phyloP scores from a whole-genome alignment of 1,140 invertebrate species.

The Arion vulgaris region DNA sequence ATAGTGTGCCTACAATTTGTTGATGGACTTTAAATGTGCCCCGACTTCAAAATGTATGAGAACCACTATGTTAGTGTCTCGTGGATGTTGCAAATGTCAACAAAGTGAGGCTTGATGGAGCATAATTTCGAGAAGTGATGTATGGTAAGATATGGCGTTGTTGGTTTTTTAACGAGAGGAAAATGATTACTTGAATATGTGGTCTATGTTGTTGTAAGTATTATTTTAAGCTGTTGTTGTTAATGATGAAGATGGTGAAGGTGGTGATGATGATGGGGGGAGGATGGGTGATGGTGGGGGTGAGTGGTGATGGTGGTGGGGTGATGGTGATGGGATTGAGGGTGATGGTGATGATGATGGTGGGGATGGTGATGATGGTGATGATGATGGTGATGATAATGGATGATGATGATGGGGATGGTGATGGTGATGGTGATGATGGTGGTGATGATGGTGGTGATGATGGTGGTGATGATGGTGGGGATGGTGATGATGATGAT shows the following conservation, averaged over 20 bases:
- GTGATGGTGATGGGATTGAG: constrained; percentile 25
- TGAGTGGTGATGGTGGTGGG: neutral
- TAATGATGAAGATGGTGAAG: constrained; percentile 21
- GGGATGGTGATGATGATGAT: constrained; percentile 22
- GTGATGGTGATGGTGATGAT: constrained; percentile 27
- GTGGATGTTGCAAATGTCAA: too few relatives aligned
- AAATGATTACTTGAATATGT: too few relatives aligned
- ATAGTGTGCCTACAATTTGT: too few relatives aligned
- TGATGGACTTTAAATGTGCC: too few relatives aligned
- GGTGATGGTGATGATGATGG: constrained; percentile 33
- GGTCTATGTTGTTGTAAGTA: neutral
- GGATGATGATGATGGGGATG: constrained; percentile 26
- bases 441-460: constrained; percentile 33
- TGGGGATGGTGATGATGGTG: constrained; percentile 26
- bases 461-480: constrained; percentile 28
- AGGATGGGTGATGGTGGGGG: constrained; percentile 21
- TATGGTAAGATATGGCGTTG: too few relatives aligned
- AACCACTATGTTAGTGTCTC: too few relatives aligned
- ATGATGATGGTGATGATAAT: constrained; percentile 27
- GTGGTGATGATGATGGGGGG: constrained; percentile 8
- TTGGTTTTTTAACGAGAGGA: too few relatives aligned
- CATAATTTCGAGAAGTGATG: too few relatives aligned
- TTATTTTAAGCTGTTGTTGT: constrained; percentile 4
- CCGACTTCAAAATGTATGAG: too few relatives aligned
- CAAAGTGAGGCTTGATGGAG: too few relatives aligned